phyloP scores from a whole-genome alignment of 2,888 invertebrate species.

The Latrodectus hesperus region DNA sequence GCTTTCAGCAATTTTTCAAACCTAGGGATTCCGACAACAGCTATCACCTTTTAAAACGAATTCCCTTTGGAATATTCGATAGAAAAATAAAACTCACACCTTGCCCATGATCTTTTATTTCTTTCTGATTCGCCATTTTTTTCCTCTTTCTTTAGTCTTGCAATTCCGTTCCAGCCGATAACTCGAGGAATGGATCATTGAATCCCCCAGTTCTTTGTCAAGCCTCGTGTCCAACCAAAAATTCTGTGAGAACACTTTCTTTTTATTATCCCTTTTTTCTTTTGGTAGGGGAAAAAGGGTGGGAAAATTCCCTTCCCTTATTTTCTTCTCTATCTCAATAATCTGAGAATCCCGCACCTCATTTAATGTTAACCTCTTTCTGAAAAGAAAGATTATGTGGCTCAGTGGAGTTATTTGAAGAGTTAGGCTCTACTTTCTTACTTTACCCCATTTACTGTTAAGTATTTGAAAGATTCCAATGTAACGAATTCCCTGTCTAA shows the following conservation, averaged over 20 bases:
- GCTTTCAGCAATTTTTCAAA: too few relatives aligned
- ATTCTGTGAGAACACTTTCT: conserved; percentile 30
- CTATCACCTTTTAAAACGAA: conserved; percentile 38
- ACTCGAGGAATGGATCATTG: conserved; percentile 51
- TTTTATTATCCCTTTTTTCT: conserved; percentile 4
- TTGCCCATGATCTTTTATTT: conserved; percentile 20
- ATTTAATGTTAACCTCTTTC: conserved; percentile 51
- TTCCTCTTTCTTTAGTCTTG: conserved; percentile 12
- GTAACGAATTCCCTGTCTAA: neutral
- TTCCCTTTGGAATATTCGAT: conserved; percentile 37
- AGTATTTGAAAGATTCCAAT: neutral
- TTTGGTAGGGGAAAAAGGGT: neutral
- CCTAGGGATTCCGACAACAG: neutral
- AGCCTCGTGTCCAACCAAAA: conserved; percentile 51
- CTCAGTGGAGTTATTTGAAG: conserved; percentile 53
- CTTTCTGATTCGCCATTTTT: conserved; percentile 23
- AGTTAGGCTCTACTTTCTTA: conserved; percentile 16
- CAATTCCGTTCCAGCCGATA: conserved; percentile 31
- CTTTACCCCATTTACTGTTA: neutral
- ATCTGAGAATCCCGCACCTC: conserved; percentile 58
- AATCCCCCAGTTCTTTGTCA: conserved; percentile 39
- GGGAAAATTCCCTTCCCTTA: neutral
- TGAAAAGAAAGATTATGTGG: conserved; percentile 58
- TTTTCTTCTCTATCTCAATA: conserved; percentile 56
- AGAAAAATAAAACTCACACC: conserved; percentile 53